Base-by-base conservation (phyloP, 30 jellyfish, hydroid and myxozoan species). In the Turritopsis rubra region DNA sequence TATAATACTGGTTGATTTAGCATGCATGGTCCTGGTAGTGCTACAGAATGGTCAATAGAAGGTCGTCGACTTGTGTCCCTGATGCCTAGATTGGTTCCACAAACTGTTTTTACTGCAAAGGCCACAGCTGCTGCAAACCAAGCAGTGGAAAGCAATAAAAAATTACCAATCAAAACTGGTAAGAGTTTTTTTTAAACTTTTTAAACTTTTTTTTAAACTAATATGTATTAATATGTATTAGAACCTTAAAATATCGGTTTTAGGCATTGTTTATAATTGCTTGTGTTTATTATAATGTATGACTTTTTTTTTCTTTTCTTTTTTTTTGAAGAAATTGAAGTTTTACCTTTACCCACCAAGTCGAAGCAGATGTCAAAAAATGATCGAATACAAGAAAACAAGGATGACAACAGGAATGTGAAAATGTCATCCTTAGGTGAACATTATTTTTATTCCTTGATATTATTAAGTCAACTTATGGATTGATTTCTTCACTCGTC, bases 41-140 rank as follows among this genome's bases (percentile, higher is more conserved):
- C 84, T 1, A 82, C 96, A 0, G 98, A 88, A 29, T 93, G 98
- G 98, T 75, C 89, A 53, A 66, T 73, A 27, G 98, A 93, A 74
- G 98, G 98, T 23, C 85, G 91, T 70, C 85, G 96, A 31, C 81
- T 93, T 29, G 95, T 93, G 17, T 93, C 98, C 7, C 81, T 93
- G 21, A 88, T 93, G 87, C 98, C 98, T 29, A 83, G 98, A n/a
- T 79, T 93, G 13, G 98, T 93, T 21, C 98, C 98, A 20, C 98
- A 93, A 75, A 93, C 98, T n/a, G 96, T 83, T 22, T 88, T 88
- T 72, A 84, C 98, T 1, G 98, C 98, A 52, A 93, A 93, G 66
- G 98, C 98, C 16, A 85, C 96, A 9, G 91, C 83, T 29, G 79
- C 96, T 0, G 98, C 98, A 19, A 93, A 88, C 72, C 94, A 92